phyloP scores from a whole-genome alignment of 2,888 invertebrate species.

The Catocala sponsa region DNA sequence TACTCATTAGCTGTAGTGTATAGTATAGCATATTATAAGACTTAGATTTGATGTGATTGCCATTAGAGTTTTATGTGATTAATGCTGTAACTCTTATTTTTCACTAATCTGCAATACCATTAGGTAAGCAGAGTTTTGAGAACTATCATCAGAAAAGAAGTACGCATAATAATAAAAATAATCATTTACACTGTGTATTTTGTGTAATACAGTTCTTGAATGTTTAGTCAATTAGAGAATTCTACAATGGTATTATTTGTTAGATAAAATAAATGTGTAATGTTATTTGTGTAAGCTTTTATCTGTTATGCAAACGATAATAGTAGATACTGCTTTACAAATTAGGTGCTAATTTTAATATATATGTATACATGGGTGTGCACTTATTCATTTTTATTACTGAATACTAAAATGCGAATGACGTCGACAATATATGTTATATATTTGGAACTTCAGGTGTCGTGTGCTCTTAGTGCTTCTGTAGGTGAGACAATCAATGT shows the following conservation, averaged over 20 bases:
- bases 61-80: conserved; percentile 57
- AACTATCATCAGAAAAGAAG: conserved; percentile 7
- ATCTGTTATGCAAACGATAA: conserved; percentile 63
- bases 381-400: conserved; percentile 75
- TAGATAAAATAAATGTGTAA: conserved; percentile 74
- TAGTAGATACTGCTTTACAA: conserved; percentile 80
- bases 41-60: conserved; percentile 72
- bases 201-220: conserved; percentile 53
- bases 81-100: conserved; percentile 44
- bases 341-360: conserved; percentile 83
- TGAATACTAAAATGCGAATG: conserved; percentile 76
- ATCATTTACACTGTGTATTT: conserved; percentile 29
- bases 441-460: conserved; percentile 54
- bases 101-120: conserved; percentile 28
- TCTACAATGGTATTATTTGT: conserved; percentile 60
- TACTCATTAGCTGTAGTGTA: conserved; percentile 47
- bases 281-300: conserved; percentile 74
- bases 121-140: conserved; percentile 22
- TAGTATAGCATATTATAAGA: conserved; percentile 50
- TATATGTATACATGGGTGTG: conserved; percentile 74
- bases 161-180: conserved; percentile 21
- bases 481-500: conserved; percentile 42
- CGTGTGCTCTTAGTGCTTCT: conserved; percentile 52
- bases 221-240: conserved; percentile 62
- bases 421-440: conserved; percentile 83